Conservation (phyloP, 1,140 invertebrate genomes). For the Batillaria attramentaria region DNA sequence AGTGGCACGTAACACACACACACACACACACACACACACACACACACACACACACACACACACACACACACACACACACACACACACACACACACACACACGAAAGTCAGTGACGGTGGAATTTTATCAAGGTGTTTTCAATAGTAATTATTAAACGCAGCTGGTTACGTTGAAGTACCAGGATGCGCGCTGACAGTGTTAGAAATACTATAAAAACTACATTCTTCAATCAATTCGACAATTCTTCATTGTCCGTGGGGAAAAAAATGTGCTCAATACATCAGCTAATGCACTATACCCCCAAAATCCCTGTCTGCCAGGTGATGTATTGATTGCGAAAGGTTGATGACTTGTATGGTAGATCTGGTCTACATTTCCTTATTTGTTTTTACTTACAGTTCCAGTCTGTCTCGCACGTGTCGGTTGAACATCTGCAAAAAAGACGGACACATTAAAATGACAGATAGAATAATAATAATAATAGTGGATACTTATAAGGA, state of each 20-base stretch:
- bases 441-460: background rate
- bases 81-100: background rate
- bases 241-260: background rate
- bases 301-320: too few species aligned
- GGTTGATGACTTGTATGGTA: too few species aligned
- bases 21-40: constrained; percentile 12
- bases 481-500: background rate
- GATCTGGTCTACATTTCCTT: too few species aligned
- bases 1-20: too few species aligned
- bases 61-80: constrained; percentile 10
- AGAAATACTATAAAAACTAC: too few species aligned
- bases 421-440: constrained; percentile 14
- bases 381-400: background rate
- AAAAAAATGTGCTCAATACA: background rate
- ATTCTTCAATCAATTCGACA: background rate
- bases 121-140: background rate
- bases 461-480: background rate
- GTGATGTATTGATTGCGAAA: too few species aligned
- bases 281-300: background rate
- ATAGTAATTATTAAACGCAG: background rate
- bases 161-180: too few species aligned
- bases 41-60: constrained; percentile 8
- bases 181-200: too few species aligned
- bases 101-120: background rate
- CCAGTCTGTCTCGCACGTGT: constrained; percentile 4